phyloP scores from a whole-genome alignment of 92 coral and sea anemone genomes.

The Ricordea florida region DNA sequence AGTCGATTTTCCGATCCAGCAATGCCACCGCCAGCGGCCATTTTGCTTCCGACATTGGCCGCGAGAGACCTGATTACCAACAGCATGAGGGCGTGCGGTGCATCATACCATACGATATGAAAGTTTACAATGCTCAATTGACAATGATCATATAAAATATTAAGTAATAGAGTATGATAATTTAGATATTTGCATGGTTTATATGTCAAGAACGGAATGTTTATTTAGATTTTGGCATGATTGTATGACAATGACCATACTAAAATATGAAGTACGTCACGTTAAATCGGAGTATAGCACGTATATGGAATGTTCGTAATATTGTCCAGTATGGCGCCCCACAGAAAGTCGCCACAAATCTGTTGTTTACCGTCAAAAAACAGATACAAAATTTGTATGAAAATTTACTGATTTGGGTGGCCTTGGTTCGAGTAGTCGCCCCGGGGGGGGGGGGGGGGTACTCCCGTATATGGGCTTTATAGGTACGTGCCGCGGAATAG shows the following conservation, averaged over 20 bases:
- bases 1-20: slow-evolving; percentile 57
- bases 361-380: no score
- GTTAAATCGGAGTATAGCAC: slow-evolving; percentile 10
- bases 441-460: no score
- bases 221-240: slow-evolving; percentile 4
- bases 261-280: neutral
- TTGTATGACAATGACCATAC: slow-evolving; percentile 12
- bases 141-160: no score
- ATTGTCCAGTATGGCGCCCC: slow-evolving; percentile 23
- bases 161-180: no score
- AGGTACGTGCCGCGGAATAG: no score
- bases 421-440: no score
- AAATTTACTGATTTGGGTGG: no score
- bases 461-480: no score
- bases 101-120: slow-evolving; percentile 42
- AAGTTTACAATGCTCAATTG: slow-evolving; percentile 14
- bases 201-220: neutral
- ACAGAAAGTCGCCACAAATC: neutral
- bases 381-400: no score
- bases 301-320: neutral
- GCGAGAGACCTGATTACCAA: slow-evolving; percentile 28
- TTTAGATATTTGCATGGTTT: neutral
- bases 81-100: slow-evolving; percentile 9
- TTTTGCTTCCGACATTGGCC: slow-evolving; percentile 10
- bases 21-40: slow-evolving; percentile 53